phyloP scores from a whole-genome alignment of 2,797 vertebrate species.

The Coilia nasus region DNA sequence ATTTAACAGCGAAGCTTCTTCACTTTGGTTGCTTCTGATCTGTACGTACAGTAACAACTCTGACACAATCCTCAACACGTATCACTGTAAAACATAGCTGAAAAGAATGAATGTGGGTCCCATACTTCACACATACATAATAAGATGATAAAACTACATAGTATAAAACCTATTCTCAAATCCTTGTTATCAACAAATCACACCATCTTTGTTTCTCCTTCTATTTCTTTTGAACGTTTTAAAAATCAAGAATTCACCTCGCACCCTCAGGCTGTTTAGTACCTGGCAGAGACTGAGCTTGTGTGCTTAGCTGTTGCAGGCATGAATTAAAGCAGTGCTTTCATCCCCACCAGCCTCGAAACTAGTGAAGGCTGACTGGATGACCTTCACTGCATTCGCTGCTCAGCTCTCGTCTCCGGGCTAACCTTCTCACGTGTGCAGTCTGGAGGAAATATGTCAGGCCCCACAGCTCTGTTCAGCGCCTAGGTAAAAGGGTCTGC shows the following conservation, averaged over 20 bases:
- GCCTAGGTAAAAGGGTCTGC: conserved; percentile 10
- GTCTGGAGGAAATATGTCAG: not conserved
- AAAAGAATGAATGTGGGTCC: not conserved
- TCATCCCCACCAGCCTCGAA: not conserved
- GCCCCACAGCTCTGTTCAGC: not conserved
- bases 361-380: not conserved
- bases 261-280: too few relatives aligned
- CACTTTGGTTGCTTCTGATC: too few relatives aligned
- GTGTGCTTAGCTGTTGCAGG: not conserved
- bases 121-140: not conserved
- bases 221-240: too few relatives aligned
- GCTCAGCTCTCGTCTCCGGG: not conserved
- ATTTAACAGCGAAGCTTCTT: too few relatives aligned
- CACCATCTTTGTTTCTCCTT: too few relatives aligned
- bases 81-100: too few relatives aligned
- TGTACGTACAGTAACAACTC: too few relatives aligned
- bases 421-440: not conserved
- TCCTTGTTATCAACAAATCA: not conserved
- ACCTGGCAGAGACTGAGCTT: too few relatives aligned
- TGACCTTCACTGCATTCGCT: not conserved
- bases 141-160: not conserved
- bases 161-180: not conserved
- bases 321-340: not conserved
- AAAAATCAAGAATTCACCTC: too few relatives aligned
- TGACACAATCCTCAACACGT: too few relatives aligned